These are phyloP conservation scores for Toxotes jaculatrix DNA, from an alignment of 2,113 vertebrate genomes.

Conservation along the genomic window DNA sequence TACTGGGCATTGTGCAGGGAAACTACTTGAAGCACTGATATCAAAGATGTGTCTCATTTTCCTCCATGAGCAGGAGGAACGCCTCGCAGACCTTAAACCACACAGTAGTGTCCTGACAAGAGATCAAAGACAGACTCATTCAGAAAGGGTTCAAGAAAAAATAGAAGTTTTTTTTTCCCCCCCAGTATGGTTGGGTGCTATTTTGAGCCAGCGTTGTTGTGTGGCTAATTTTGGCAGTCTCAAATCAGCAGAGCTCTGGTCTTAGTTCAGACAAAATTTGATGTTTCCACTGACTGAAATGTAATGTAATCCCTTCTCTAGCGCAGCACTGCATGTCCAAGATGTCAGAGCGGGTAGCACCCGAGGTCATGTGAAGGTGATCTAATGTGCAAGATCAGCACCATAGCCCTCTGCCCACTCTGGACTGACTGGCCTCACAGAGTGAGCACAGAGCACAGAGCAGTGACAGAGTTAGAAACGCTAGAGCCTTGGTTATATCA, in stretches of 20 bases:
- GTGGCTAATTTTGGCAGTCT: neutral
- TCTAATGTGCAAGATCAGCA: conserved; percentile 64
- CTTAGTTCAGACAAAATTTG: conserved; percentile 22
- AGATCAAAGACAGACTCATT: conserved; percentile 53
- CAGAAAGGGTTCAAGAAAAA: conserved; percentile 29
- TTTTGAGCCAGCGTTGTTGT: conserved; percentile 1
- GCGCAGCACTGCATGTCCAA: conserved; percentile 11
- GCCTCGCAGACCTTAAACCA: conserved; percentile 27
- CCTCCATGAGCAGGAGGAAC: conserved; percentile 36
- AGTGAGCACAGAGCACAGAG: conserved; percentile 24
- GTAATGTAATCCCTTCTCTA: neutral
- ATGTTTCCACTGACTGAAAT: conserved; percentile 30
- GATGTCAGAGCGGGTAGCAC: conserved; percentile 31
- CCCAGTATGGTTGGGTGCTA: conserved; percentile 7
- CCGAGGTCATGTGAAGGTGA: conserved; percentile 60
- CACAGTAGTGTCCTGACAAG: conserved; percentile 24
- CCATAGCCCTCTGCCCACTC: conserved; percentile 6
- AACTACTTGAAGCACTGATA: conserved; percentile 37
- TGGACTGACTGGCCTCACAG: conserved; percentile 37
- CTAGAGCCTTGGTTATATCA: conserved; percentile 51
- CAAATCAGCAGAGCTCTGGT: neutral
- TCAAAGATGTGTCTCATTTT: conserved; percentile 49
- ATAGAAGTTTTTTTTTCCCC: neutral
- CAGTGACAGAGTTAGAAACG: conserved; percentile 31
- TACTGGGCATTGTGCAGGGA: conserved; percentile 19